Evolutionary conservation across 2,888 invertebrate genomes (phyloP), one percentile per base, ranked within the genome.

Genomic region (Chymomyza caudatula): DNA sequence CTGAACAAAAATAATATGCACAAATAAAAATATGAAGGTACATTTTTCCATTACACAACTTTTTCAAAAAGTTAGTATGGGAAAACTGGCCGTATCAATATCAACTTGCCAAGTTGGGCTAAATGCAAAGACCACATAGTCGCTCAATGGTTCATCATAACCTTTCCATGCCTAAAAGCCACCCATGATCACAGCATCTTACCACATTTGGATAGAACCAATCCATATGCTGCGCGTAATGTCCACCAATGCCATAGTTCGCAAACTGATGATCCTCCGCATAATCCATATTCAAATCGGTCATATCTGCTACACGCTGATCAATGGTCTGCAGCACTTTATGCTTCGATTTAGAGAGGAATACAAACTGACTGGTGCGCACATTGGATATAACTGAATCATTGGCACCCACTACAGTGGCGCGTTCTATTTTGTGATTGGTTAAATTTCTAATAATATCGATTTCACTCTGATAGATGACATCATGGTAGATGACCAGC

Each of bases 381-480:
- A 8, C 51, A 1, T 63, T 63, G 2, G 85, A 80, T 0, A 85
- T 71, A 0, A 25, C 0, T 0, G 47, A 51, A 0, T 96, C 96
- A 90, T 96, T 96, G 0, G 95, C 95, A 0, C 96, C 96, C 0
- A 96, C 95, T 65, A 98, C 72, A 0, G 0, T 56, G 43, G 88
- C 76, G 90, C 93, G 67, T 15, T 63, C 56, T 77, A 93, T 92
- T 85, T 89, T 91, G 2, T 93, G 92, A 15, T 87, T 88, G 0
- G 93, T 92, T 3, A 93, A 71, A 19, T 89, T 77, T 74, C 92
- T 91, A 52, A 94, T 89, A 1, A 85, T 81, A 13, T 90, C 89
- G 29, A 93, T 93, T 87, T 94, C 94, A 0, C 81, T 79, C 71
- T 94, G 93, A 25, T 88, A 90, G 49, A 95, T 87, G 8, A 93